These are phyloP conservation scores for Saxidomus purpurata DNA, from an alignment of 1,140 invertebrate species.

Conservation along the genomic window DNA sequence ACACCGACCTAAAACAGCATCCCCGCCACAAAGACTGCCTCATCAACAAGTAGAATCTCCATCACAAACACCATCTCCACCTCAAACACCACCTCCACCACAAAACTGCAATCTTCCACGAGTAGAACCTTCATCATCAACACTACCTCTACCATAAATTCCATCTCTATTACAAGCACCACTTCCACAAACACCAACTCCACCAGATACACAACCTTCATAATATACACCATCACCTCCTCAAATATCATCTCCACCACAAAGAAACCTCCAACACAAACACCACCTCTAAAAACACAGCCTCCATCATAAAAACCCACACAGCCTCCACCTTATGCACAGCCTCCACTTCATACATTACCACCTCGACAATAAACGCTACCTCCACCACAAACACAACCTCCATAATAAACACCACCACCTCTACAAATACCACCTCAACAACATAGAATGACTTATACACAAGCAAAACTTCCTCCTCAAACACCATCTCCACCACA, in stretches of 20 bases:
- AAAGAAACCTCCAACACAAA: no score
- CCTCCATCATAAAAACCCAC: neutral
- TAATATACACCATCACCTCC: no score
- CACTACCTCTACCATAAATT: neutral
- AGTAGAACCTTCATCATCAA: neutral
- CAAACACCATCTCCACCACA: no score
- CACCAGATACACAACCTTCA: no score
- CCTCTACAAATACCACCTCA: no score
- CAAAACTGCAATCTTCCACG: neutral
- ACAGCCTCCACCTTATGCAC: neutral
- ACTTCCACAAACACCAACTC: neutral
- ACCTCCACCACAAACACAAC: neutral
- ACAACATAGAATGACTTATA: no score
- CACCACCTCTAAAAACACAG: neutral
- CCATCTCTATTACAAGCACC: neutral
- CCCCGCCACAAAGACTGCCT: neutral
- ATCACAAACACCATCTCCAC: neutral
- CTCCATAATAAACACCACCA: no score
- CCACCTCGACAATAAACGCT: neutral
- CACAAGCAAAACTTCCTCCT: no score
- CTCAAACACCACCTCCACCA: neutral
- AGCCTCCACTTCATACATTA: neutral
- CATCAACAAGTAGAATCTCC: neutral
- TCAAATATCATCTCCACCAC: no score
- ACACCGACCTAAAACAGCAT: neutral